phyloP scores from a whole-genome alignment of 2,113 vertebrate species.

The Aphelocoma coerulescens region DNA sequence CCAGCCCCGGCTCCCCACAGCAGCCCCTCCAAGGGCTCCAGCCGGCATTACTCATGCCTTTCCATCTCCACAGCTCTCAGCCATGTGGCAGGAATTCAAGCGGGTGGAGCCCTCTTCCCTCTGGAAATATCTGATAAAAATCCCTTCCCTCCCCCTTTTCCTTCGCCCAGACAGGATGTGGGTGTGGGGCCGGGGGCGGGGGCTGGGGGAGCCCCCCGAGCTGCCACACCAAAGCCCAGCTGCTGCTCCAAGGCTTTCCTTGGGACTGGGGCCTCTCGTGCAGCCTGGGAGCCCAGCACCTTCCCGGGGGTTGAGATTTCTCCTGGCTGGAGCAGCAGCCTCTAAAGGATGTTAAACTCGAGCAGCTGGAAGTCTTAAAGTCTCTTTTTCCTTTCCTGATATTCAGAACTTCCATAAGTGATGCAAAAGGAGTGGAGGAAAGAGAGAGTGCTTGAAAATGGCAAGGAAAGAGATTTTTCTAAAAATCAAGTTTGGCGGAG shows the following conservation, averaged over 20 bases:
- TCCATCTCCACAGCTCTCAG: slow-evolving; percentile 4
- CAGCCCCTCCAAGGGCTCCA: neutral
- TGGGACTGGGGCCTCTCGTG: neutral
- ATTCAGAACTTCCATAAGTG: neutral
- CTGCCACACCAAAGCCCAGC: neutral
- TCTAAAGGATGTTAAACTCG: neutral
- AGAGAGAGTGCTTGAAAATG: neutral
- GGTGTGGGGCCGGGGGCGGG: slow-evolving; percentile 58
- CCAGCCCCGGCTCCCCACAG: neutral
- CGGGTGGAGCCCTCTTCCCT: slow-evolving; percentile 75
- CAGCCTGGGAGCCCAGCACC: neutral
- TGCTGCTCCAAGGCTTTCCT: neutral
- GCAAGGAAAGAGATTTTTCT: neutral
- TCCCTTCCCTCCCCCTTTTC: slow-evolving; percentile 49
- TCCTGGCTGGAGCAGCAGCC: neutral
- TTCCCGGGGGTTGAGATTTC: neutral
- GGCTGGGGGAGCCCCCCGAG: neutral
- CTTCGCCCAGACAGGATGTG: slow-evolving; percentile 71
- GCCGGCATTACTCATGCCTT: slow-evolving; percentile 56
- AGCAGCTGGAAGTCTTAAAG: neutral
- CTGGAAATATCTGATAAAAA: slow-evolving; percentile 78
- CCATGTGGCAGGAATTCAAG: slow-evolving; percentile 74
- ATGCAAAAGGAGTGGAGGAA: neutral
- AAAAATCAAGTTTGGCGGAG: neutral
- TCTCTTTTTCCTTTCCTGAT: neutral